These are phyloP conservation scores for Liolophura sinensis DNA, from an alignment of 1,140 invertebrate species.

Conservation along the genomic window DNA sequence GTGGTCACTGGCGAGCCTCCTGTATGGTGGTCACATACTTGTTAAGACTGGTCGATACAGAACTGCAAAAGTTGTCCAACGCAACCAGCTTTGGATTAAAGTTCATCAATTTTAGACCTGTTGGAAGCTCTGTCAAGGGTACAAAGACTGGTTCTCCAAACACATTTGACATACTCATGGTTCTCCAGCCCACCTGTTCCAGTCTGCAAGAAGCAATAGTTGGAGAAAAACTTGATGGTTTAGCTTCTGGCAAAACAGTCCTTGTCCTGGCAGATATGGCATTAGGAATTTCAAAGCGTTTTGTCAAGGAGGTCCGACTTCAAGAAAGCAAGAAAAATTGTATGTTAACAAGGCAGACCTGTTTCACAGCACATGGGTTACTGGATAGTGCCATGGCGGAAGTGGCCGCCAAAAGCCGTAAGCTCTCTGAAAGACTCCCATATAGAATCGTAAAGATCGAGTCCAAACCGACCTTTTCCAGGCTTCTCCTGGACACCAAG, in stretches of 20 bases:
- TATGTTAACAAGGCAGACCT: conserved; percentile 10
- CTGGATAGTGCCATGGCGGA: conserved; percentile 32
- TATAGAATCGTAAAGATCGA: conserved; percentile 32
- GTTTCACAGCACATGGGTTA: conserved; percentile 23
- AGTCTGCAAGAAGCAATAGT: conserved; percentile 19
- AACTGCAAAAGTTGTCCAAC: conserved; percentile 19
- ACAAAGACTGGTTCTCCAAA: conserved; percentile 26
- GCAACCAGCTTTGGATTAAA: conserved; percentile 14
- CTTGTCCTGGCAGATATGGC: conserved; percentile 17
- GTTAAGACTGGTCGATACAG: conserved; percentile 23
- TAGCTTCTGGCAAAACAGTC: conserved; percentile 38
- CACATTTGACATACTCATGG: conserved; percentile 36
- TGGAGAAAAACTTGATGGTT: conserved; percentile 16
- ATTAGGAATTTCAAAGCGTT: too few relatives aligned
- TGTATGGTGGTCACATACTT: too few relatives aligned
- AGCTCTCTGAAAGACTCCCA: conserved; percentile 37
- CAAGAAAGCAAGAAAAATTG: conserved; percentile 5
- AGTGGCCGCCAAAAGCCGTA: conserved; percentile 32
- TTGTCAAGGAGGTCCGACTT: not conserved
- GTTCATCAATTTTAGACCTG: conserved; percentile 28
- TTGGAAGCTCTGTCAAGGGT: conserved; percentile 36
- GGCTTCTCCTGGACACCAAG: conserved; percentile 34
- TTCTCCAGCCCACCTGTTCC: conserved; percentile 29
- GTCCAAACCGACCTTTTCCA: conserved; percentile 15
- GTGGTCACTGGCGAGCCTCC: too few relatives aligned